Evolutionary conservation across 2,888 invertebrate species (phyloP), one percentile per base, ranked within the genome.

Genomic region (Drosophila fungiperda): DNA sequence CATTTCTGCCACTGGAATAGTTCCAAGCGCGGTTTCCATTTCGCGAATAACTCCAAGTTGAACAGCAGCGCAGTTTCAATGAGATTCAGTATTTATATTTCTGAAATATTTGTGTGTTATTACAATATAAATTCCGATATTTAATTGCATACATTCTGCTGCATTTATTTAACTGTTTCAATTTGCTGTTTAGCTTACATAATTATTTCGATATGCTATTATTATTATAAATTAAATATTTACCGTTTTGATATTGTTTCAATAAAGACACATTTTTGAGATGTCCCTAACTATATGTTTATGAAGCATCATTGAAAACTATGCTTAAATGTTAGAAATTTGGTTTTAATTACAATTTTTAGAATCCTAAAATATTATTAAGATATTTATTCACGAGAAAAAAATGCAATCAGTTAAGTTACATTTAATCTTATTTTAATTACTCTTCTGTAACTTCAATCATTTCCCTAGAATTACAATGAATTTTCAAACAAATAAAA

Each of bases 1-100:
- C 66, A 63, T 80, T 79, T 72, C 29, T 53, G 66, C 45, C 66
- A 59, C 40, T 59, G 65, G 23, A 45, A 69, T 80, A 61, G 71
- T 70, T 69, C 17, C 55, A 17, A 26, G 61, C 48, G 55, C 60
- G 64, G 61, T 62, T 52, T 36, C 36, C 54, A 66, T 5, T 15
- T 33, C 7, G 15, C 29, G 49, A 26, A 26, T 50, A 61, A 40
- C 36, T 42, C 32, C 29, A 32, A 61, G 60, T 36, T 52, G 20
- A 48, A 26, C 54, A 50, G 33, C 26, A 36, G 35, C 49, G 52
- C 26, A 26, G 54, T 33, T 33, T n/a, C n/a, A 23, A 26, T 54
- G 26, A 45, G 52, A 6, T 42, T 15, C 6, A 17, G 9, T 33
- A 33, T 52, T 33, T 29, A 29, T 6, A 29, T 29, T 29, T 29